phyloP scores from a whole-genome alignment of 2,888 invertebrate genomes.

The Chrysodeixis includens region DNA sequence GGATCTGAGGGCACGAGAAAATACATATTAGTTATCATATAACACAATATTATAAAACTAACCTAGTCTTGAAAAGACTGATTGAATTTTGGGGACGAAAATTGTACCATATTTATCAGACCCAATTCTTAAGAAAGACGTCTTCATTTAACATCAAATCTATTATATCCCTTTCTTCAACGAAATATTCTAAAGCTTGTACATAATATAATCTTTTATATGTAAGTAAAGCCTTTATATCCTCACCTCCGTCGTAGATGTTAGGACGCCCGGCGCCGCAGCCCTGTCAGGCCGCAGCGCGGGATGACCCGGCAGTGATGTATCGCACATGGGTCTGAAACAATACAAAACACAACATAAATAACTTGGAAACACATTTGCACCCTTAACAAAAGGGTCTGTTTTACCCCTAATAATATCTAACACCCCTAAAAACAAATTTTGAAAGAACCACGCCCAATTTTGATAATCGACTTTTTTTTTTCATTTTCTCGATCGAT shows the following conservation, averaged over 20 bases:
- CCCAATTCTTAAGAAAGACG: not conserved
- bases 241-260: slow-evolving; percentile 4
- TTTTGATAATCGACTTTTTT: no score
- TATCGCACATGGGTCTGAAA: not conserved
- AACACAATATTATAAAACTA: not conserved
- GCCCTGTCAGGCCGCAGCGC: slow-evolving; percentile 3
- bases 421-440: no score
- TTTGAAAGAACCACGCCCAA: not conserved
- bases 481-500: not conserved
- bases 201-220: not conserved
- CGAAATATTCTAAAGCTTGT: not conserved
- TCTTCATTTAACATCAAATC: not conserved
- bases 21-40: not conserved
- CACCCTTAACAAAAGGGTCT: no score
- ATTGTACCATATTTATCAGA: not conserved
- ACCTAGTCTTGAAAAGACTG: not conserved
- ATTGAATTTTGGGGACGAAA: not conserved
- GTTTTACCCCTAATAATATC: no score
- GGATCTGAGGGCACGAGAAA: not conserved
- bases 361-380: no score
- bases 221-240: no score
- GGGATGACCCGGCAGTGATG: not conserved
- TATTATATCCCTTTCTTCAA: not conserved
- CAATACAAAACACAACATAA: not conserved
- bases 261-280: slow-evolving; percentile 1